Conservation (phyloP, 2,888 invertebrate genomes). For the Eubasilissa splendida region DNA sequence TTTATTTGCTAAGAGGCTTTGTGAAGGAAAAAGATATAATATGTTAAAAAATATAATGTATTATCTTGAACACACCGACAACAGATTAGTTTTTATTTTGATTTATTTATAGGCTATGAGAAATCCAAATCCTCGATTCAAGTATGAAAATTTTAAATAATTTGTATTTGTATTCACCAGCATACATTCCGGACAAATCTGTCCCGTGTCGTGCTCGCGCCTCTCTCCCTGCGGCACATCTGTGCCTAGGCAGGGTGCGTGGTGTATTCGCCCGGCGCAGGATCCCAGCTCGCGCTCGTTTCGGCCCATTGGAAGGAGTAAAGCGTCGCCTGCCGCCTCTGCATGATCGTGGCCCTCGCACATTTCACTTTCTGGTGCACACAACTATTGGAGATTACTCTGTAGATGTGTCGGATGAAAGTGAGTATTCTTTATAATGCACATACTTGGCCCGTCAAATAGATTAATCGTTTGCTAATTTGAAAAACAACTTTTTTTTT, state of each 20-base stretch:
- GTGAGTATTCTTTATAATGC: constrained; percentile 64
- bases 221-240: constrained; percentile 80
- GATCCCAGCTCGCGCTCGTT: constrained; percentile 81
- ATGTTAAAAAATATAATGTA: too few species aligned
- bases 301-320: constrained; percentile 84
- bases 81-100: too few species aligned
- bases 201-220: constrained; percentile 84
- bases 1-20: too few species aligned
- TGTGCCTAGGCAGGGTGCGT: constrained; percentile 63
- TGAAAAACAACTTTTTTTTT: too few species aligned
- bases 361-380: constrained; percentile 59
- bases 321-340: constrained; percentile 28
- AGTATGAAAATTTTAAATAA: too few species aligned
- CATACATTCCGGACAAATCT: constrained; percentile 77
- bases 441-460: too few species aligned
- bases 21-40: too few species aligned
- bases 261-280: constrained; percentile 80
- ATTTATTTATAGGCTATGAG: too few species aligned
- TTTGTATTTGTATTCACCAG: constrained; percentile 59
- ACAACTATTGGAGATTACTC: constrained; percentile 59
- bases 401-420: constrained; percentile 77
- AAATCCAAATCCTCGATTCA: too few species aligned
- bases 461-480: too few species aligned
- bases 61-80: too few species aligned
- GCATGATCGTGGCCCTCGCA: background rate